These are phyloP conservation scores for Bombus fervidus DNA, from an alignment of 1,140 invertebrate species.

Conservation along the genomic window DNA sequence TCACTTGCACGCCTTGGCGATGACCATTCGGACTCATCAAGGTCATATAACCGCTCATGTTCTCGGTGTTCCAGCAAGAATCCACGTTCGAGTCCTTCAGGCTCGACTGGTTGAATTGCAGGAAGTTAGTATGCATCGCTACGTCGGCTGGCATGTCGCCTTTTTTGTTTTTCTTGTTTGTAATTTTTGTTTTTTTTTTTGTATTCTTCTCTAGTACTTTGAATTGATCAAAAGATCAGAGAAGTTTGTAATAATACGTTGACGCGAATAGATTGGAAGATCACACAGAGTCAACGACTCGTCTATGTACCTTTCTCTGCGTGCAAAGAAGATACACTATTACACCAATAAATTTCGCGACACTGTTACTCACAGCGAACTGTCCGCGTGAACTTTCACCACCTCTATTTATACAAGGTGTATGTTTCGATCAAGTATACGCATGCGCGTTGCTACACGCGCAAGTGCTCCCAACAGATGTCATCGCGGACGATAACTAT, in stretches of 20 bases:
- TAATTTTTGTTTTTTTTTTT: background rate
- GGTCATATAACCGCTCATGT: conserved; percentile 85
- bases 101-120: conserved; percentile 73
- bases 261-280: background rate
- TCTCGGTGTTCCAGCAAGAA: conserved; percentile 84
- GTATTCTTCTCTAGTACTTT: background rate
- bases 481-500: conserved; percentile 15
- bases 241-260: background rate
- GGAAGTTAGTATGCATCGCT: conserved; percentile 77
- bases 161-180: conserved; percentile 3
- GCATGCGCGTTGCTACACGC: conserved; percentile 33
- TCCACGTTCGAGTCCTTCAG: conserved; percentile 73
- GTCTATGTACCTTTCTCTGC: background rate
- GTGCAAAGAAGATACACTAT: no score
- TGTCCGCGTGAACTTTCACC: conserved; percentile 62
- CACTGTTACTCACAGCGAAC: conserved; percentile 47
- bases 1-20: conserved; percentile 85
- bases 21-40: conserved; percentile 84
- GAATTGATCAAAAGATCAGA: background rate
- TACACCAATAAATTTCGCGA: background rate
- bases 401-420: conserved; percentile 64
- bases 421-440: background rate
- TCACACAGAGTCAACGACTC: background rate
- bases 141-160: conserved; percentile 81
- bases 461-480: conserved; percentile 30